phyloP scores from a whole-genome alignment of 2,113 vertebrate species.

The Chaetops frenatus region DNA sequence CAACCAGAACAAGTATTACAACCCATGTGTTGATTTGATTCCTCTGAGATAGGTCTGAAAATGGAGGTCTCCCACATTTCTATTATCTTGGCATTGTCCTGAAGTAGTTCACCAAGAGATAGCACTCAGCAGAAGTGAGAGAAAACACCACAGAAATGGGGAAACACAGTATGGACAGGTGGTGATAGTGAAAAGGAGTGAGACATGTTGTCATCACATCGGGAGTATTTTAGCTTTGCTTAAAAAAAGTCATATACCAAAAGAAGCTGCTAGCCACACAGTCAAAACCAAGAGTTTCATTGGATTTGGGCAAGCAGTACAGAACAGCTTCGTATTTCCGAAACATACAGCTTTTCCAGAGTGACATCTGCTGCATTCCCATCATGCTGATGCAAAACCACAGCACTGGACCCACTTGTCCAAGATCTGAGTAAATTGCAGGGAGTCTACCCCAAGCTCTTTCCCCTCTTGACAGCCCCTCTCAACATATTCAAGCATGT shows the following conservation, averaged over 20 bases:
- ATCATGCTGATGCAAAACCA: background rate
- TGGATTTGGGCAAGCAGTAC: background rate
- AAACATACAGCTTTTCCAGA: background rate
- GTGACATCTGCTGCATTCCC: background rate
- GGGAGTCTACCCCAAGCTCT: background rate
- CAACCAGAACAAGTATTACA: background rate
- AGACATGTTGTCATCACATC: conserved; percentile 12
- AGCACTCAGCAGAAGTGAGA: background rate
- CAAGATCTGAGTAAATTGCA: background rate
- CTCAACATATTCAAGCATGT: background rate
- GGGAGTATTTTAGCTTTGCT: background rate
- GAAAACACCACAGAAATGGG: background rate
- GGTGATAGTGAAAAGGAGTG: background rate
- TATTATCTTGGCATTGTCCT: background rate
- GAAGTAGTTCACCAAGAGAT: background rate
- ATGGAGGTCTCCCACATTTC: background rate
- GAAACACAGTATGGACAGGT: background rate
- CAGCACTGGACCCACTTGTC: background rate
- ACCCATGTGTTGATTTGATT: background rate
- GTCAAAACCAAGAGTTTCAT: background rate
- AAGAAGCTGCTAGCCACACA: conserved; percentile 6
- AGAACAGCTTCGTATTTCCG: background rate
- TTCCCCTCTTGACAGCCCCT: background rate
- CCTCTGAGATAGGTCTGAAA: background rate
- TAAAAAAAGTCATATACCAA: background rate